phyloP scores from a whole-genome alignment of 2,113 vertebrate genomes.

The Centrocercus urophasianus region DNA sequence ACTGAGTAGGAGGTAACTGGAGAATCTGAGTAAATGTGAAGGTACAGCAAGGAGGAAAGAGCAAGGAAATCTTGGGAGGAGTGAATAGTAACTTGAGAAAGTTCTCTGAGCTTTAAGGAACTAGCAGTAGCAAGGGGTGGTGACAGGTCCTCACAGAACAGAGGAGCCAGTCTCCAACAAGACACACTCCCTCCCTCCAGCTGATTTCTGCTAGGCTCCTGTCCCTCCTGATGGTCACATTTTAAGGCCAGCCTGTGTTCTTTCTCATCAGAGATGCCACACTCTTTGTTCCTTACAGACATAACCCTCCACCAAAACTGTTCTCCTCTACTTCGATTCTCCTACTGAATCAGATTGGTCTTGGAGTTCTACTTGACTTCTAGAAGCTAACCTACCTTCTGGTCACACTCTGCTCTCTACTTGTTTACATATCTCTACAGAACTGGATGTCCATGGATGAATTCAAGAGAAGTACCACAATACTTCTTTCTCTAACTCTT shows the following conservation, averaged over 20 bases:
- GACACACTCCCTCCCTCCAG: background rate
- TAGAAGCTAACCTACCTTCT: background rate
- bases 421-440: background rate
- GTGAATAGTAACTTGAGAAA: background rate
- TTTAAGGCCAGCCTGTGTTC: background rate
- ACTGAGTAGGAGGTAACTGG: background rate
- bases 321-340: background rate
- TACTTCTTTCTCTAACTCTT: background rate
- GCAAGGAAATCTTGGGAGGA: background rate
- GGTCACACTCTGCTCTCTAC: background rate
- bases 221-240: background rate
- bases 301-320: background rate
- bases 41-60: background rate
- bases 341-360: background rate
- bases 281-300: background rate
- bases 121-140: background rate
- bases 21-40: background rate
- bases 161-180: background rate
- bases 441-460: background rate
- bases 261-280: background rate
- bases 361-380: background rate
- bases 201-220: background rate
- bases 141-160: background rate
- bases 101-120: background rate
- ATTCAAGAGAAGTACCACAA: background rate